phyloP scores from a whole-genome alignment of 2,888 invertebrate species.

The Leistus spinibarbis region DNA sequence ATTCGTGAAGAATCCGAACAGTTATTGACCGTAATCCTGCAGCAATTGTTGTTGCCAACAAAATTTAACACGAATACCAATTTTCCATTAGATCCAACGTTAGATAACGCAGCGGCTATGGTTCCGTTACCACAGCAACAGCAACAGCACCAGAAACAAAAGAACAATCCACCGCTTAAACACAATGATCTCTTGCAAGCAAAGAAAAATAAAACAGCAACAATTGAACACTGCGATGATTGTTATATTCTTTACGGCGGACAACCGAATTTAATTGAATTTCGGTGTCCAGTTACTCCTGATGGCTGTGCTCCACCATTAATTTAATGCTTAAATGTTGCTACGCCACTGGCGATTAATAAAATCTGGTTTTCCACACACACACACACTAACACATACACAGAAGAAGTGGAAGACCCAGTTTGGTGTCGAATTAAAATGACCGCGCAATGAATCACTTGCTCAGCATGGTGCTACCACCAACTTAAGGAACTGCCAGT shows the following conservation, averaged over 20 bases:
- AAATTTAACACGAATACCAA: background rate
- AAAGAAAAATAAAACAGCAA: background rate
- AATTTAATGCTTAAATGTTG: too few species aligned
- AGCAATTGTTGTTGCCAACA: too few species aligned
- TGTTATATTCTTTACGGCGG: background rate
- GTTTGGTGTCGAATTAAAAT: background rate
- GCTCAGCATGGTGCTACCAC: too few species aligned
- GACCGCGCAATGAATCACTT: too few species aligned
- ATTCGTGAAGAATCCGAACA: too few species aligned
- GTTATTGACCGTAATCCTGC: background rate
- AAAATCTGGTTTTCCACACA: too few species aligned
- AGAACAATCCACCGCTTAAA: background rate
- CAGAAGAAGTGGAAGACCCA: too few species aligned
- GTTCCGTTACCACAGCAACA: background rate
- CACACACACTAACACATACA: too few species aligned
- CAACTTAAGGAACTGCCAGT: too few species aligned
- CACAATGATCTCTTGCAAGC: background rate
- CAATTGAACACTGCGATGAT: background rate
- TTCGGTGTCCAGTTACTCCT: background rate
- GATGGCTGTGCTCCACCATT: too few species aligned
- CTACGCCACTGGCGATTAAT: too few species aligned
- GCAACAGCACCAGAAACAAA: background rate
- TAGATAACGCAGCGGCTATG: background rate
- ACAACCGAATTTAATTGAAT: background rate
- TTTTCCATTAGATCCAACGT: background rate